Base-by-base conservation (phyloP, 1,140 invertebrate genomes). In the Drosophila navojoa region DNA sequence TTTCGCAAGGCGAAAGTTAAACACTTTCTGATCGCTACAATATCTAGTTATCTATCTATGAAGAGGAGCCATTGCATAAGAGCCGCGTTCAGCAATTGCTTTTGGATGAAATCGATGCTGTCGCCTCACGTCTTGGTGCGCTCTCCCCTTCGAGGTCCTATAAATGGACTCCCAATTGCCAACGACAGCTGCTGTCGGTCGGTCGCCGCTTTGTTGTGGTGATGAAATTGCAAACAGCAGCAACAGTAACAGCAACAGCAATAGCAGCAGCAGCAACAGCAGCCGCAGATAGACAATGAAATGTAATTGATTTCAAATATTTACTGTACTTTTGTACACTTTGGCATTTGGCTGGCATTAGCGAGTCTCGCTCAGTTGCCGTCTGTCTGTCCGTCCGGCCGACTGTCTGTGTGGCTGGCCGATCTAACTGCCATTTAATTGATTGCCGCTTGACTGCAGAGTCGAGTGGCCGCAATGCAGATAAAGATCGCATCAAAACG, bases 281-380 rank as follows among this genome's bases (percentile, higher is more conserved):
- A 35, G 27, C 53, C 52, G 44, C 35, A 29, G 64, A 58, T 62
- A 71, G 82, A 76, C 76, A 87, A 87, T 82, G 69, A 76, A 87
- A 71, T 76, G 79, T 86, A 86, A 86, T 89, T 87, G 82, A 89
- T 87, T 87, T 87, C 79, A 89, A 82, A 87, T 87, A 87, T 87
- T 87, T 78, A 66, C 60, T 62, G 44, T 59, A 67, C 40, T 47
- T 58, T 61, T 35, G 10, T 71, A 57, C 77, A 79, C 62, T 68
- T 59, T 77, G 68, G 72, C 68, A 75, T 74, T 74, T 74, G 47
- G 64, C 63, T 45, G 64, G 16, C 71, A 38, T 61, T 61, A n/a
- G 19, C 49, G 16, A 25, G 29, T 4, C 35, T 50, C 59, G 11
- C 13, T 58, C 45, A 53, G 50, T 55, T 29, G 54, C 59, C n/a